These are phyloP conservation scores for Pseudois nayaur DNA, from an alignment of 2,113 vertebrate species.

Conservation along the genomic window DNA sequence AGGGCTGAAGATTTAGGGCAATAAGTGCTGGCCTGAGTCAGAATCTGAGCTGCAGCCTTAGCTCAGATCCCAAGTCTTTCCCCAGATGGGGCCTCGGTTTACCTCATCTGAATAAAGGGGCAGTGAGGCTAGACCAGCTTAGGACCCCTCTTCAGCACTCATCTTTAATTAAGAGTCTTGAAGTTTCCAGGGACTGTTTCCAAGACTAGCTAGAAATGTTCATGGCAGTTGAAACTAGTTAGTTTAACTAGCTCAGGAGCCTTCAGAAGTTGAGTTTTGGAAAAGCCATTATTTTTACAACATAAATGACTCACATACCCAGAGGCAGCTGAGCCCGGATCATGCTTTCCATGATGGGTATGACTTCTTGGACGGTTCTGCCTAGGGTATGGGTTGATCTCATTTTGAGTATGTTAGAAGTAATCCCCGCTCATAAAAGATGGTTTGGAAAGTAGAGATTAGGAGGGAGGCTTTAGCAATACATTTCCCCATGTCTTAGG, in stretches of 20 bases:
- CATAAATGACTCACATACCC: not conserved
- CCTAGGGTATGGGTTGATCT: not conserved
- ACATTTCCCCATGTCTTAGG: not conserved
- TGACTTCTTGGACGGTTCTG: not conserved
- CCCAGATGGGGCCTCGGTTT: not conserved
- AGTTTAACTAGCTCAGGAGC: conserved; percentile 10
- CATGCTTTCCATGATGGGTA: not conserved
- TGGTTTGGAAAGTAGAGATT: not conserved
- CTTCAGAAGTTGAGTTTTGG: conserved; percentile 12
- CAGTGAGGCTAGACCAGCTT: too few species aligned
- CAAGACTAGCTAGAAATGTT: not conserved
- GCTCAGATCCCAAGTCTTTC: not conserved
- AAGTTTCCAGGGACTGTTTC: not conserved
- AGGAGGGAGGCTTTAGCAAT: not conserved
- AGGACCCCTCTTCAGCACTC: not conserved
- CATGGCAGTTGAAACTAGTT: conserved; percentile 1
- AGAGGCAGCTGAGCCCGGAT: not conserved
- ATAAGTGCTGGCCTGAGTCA: rapidly evolving
- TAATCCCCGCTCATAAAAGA: not conserved
- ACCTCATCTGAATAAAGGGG: not conserved
- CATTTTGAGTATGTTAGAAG: not conserved
- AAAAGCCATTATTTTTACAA: conserved; percentile 19
- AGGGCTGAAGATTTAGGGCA: not conserved
- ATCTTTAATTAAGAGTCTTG: not conserved
- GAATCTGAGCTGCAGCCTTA: not conserved